Evolutionary conservation across 2,797 vertebrate species (phyloP).

Genomic region (Enteromius viviparus): DNA sequence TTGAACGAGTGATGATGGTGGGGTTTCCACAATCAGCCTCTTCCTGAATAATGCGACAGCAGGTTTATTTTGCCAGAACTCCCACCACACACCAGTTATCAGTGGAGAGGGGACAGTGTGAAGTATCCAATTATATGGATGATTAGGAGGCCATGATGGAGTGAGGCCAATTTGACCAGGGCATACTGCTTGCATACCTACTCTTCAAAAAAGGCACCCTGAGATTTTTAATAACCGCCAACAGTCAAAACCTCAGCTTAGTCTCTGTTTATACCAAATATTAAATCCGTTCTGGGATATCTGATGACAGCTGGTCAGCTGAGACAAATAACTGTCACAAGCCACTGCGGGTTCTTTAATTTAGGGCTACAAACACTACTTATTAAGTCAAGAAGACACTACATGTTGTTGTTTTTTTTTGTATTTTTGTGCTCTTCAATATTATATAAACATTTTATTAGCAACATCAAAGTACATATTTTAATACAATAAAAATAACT

Average conservation of each 20-base stretch:
- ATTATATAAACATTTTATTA: neutral
- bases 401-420: neutral
- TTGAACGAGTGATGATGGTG: too few relatives aligned
- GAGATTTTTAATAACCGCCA: neutral
- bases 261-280: neutral
- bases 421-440: too few relatives aligned
- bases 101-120: neutral
- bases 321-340: neutral
- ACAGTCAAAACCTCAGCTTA: neutral
- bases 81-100: neutral
- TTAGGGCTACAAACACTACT: neutral
- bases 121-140: constrained; percentile 21
- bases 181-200: neutral
- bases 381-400: neutral
- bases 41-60: neutral
- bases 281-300: constrained; percentile 1
- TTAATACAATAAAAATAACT: neutral
- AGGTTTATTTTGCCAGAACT: neutral
- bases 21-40: neutral
- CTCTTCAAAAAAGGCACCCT: constrained; percentile 12
- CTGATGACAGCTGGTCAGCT: neutral
- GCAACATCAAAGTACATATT: neutral
- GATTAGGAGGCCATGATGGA: neutral
- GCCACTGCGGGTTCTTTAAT: neutral
- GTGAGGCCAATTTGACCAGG: neutral